Evolutionary conservation across 2,888 invertebrate species (phyloP).

Genomic region (Drosophila helvetica): DNA sequence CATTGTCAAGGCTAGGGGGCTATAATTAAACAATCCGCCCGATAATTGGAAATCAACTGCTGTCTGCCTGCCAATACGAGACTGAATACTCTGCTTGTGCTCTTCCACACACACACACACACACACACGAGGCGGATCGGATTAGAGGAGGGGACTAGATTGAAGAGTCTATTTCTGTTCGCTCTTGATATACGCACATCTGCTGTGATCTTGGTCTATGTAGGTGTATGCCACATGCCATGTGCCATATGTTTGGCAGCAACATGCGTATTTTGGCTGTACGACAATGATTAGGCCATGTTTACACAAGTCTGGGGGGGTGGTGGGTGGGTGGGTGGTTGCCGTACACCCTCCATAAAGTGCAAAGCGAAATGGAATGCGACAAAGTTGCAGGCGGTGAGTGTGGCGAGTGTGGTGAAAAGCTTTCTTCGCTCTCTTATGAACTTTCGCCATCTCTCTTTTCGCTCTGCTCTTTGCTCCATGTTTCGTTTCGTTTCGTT

Average conservation of each 20-base stretch:
- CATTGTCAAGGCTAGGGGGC: slow-evolving; percentile 42
- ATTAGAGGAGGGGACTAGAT: slow-evolving; percentile 23
- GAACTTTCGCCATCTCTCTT: background rate
- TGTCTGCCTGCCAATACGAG: background rate
- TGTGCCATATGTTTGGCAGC: background rate
- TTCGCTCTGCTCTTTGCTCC: background rate
- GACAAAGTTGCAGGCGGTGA: background rate
- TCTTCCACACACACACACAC: no score
- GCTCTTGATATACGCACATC: background rate
- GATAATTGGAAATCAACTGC: slow-evolving; percentile 32
- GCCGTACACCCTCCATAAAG: background rate
- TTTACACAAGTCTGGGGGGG: background rate
- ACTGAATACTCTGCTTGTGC: background rate
- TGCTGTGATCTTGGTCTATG: background rate
- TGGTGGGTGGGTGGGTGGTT: no score
- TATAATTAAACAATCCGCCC: slow-evolving; percentile 33
- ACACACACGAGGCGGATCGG: slow-evolving; percentile 29
- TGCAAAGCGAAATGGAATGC: background rate
- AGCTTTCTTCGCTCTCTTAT: background rate
- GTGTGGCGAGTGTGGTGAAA: background rate
- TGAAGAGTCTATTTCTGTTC: slow-evolving; percentile 40
- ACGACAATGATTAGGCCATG: background rate
- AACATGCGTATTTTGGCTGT: background rate
- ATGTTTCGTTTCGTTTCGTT: background rate
- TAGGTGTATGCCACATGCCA: no score